Percentiles rank a stretch among this genome's conserved stretches.
Conservation (phyloP, 1,140 invertebrate species). For the Aradophagus sp. region DNA sequence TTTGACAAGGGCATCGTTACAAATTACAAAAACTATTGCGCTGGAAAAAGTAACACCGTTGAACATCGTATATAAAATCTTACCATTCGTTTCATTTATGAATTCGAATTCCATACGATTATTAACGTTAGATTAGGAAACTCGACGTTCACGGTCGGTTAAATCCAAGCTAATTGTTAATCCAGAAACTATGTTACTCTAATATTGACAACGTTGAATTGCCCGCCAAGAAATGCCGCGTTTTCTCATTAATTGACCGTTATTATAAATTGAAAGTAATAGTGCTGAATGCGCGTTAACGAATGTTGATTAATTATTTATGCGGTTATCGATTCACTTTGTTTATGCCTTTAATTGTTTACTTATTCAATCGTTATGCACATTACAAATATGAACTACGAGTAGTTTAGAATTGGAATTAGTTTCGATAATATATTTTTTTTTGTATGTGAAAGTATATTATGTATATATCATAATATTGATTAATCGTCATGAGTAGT, state of each 20-base stretch:
- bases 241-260: conserved; percentile 34
- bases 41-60: too few relatives aligned
- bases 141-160: too few relatives aligned
- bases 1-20: too few relatives aligned
- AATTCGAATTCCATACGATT: too few relatives aligned
- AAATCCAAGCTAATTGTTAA: too few relatives aligned
- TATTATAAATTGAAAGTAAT: too few relatives aligned
- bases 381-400: conserved; percentile 26
- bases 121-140: conserved; percentile 21
- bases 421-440: conserved; percentile 13
- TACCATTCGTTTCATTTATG: conserved; percentile 7
- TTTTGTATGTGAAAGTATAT: neutral
- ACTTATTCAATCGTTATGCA: conserved; percentile 11
- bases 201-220: too few relatives aligned
- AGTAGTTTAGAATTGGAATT: conserved; percentile 34
- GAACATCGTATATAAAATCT: conserved; percentile 22
- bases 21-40: too few relatives aligned
- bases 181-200: too few relatives aligned
- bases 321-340: neutral
- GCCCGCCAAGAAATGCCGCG: too few relatives aligned
- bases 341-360: conserved; percentile 5
- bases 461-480: conserved; percentile 9
- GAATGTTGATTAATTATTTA: neutral
- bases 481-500: conserved; percentile 19
- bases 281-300: conserved; percentile 11